Percentiles rank a stretch among this genome's conserved stretches.
Conservation (phyloP, 2,888 invertebrate species). For the Pollenia griseotomentosa region DNA sequence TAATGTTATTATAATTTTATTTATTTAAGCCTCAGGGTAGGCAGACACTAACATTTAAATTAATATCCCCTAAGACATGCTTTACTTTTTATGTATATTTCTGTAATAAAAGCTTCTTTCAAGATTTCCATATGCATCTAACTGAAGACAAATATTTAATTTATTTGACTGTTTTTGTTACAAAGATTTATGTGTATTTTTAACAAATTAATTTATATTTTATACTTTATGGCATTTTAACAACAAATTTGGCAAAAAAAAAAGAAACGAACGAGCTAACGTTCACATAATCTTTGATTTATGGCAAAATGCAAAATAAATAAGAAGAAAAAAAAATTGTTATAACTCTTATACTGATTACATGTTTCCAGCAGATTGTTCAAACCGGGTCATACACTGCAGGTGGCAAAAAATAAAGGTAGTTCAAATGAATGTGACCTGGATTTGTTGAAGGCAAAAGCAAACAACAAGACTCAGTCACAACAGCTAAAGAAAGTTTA, state of each 20-base stretch:
- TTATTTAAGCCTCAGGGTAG: background rate
- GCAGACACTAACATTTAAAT: background rate
- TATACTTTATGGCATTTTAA: background rate
- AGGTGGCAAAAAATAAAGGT: slow-evolving; percentile 16
- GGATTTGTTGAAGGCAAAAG: slow-evolving; percentile 23
- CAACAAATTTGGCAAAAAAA: background rate
- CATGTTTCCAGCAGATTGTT: slow-evolving; percentile 30
- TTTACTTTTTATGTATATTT: background rate
- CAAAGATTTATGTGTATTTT: slow-evolving; percentile 12
- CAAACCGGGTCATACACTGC: slow-evolving; percentile 8
- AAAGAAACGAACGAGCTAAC: too few relatives aligned
- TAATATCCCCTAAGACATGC: background rate
- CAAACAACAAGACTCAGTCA: background rate
- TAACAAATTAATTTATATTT: slow-evolving; percentile 19
- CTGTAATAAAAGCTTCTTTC: background rate
- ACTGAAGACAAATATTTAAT: background rate
- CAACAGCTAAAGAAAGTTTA: slow-evolving; percentile 4
- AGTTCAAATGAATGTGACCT: slow-evolving; percentile 45
- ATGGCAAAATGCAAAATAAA: slow-evolving; percentile 9
- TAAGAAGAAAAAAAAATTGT: background rate
- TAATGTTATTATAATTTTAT: background rate
- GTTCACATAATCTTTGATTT: slow-evolving; percentile 24
- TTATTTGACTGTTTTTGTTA: background rate
- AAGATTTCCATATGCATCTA: background rate
- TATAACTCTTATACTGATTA: slow-evolving; percentile 17